A percentile compares a stretch with the other conserved stretches of the same genome.
These are phyloP conservation scores for Loxodonta africana DNA, from an alignment of 2,113 vertebrate species.

Conservation along the genomic window DNA sequence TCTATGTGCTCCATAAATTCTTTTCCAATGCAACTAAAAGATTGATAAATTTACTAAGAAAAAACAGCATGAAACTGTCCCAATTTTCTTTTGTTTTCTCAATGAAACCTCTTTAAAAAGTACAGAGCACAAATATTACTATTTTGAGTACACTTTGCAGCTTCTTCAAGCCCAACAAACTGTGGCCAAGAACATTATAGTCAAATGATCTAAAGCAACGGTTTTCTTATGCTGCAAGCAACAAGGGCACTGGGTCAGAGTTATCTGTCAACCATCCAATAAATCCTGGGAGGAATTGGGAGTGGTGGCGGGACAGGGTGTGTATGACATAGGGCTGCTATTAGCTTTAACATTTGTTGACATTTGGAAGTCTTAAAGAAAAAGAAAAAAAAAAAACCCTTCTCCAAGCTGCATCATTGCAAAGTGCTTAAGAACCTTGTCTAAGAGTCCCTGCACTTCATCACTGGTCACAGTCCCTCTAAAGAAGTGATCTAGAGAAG, in stretches of 20 bases:
- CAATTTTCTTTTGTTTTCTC: not conserved
- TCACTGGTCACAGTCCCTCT: conserved; percentile 71
- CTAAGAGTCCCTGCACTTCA: conserved; percentile 72
- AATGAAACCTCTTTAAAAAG: not conserved
- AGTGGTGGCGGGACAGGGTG: not conserved
- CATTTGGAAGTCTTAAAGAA: conserved; percentile 42
- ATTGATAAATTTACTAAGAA: not conserved
- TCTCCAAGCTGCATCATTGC: conserved; percentile 71
- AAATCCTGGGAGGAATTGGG: not conserved
- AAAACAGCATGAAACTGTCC: not conserved
- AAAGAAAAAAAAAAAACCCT: conserved; percentile 65
- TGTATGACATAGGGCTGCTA: conserved; percentile 15
- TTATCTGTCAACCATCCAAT: not conserved
- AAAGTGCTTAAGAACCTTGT: conserved; percentile 73
- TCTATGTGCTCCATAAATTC: not conserved
- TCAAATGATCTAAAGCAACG: not conserved
- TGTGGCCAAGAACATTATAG: not conserved
- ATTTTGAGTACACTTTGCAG: not conserved
- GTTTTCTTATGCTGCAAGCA: not conserved
- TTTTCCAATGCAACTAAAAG: not conserved
- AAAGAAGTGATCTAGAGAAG: conserved; percentile 76
- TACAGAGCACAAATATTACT: not conserved
- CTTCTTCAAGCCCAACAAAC: not conserved
- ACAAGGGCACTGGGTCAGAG: not conserved
- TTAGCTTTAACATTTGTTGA: conserved; percentile 69